phyloP scores from a whole-genome alignment of 1,140 invertebrate genomes.

The Euwallacea fornicatus region DNA sequence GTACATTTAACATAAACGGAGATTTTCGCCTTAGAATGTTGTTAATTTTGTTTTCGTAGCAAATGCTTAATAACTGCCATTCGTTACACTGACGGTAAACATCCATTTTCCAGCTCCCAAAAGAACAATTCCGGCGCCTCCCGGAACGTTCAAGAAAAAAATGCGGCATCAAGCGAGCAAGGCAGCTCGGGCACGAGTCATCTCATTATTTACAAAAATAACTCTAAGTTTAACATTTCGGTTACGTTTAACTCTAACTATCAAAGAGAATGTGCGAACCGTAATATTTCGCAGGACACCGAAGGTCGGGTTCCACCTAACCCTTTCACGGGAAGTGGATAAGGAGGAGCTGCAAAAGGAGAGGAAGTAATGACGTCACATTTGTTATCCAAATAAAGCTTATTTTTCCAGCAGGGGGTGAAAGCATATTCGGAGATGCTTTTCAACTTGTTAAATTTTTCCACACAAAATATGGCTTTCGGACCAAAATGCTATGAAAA shows the following conservation, averaged over 20 bases:
- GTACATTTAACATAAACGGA: not conserved
- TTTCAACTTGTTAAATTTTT: conserved; percentile 17
- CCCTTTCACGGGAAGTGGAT: not conserved
- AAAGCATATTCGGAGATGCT: conserved; percentile 16
- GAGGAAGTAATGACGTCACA: not conserved
- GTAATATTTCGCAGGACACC: not conserved
- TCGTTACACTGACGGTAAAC: not conserved
- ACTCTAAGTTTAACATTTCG: no score
- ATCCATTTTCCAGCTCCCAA: not conserved
- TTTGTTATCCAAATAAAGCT: conserved; percentile 7
- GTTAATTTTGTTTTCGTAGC: not conserved
- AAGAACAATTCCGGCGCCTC: not conserved
- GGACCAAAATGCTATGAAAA: not conserved
- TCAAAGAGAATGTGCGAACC: not conserved
- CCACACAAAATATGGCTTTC: conserved; percentile 13
- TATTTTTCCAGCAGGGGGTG: not conserved
- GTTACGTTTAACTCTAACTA: no score
- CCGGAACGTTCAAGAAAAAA: no score
- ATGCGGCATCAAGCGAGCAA: no score
- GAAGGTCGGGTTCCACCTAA: not conserved
- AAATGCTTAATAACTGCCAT: conserved; percentile 4
- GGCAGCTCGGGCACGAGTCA: no score
- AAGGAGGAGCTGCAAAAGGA: not conserved
- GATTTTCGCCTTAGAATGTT: conserved; percentile 1
- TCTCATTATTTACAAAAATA: no score